Evolutionary conservation across 2,888 invertebrate genomes (phyloP).

Genomic region (Catocala fraxini): DNA sequence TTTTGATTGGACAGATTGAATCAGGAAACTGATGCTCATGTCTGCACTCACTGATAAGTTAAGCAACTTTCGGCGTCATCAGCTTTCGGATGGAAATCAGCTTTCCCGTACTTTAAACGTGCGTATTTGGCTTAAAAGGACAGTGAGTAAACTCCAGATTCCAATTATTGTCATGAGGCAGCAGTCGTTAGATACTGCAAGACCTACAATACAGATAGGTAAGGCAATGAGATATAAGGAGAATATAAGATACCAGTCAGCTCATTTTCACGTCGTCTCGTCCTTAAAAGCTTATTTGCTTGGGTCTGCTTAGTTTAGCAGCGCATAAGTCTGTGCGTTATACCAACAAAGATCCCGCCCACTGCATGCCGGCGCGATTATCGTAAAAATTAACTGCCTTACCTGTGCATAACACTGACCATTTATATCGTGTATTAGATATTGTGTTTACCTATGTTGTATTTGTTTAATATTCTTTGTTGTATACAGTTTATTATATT

Average conservation of each 20-base stretch:
- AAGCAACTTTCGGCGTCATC: neutral
- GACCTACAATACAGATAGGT: no score
- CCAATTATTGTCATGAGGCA: no score
- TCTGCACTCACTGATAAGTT: conserved; percentile 4
- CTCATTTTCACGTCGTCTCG: conserved; percentile 1
- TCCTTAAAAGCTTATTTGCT: conserved; percentile 19
- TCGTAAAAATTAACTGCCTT: conserved; percentile 75
- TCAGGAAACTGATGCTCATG: neutral
- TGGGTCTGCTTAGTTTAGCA: conserved; percentile 60
- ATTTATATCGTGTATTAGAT: conserved; percentile 44
- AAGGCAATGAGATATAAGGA: no score
- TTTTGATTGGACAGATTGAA: conserved; percentile 16
- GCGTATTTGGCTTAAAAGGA: no score
- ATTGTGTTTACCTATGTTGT: conserved; percentile 27
- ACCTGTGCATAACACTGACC: conserved; percentile 59
- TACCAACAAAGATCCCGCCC: conserved; percentile 67
- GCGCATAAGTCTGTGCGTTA: conserved; percentile 55
- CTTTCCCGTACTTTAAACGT: no score
- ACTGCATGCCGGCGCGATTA: conserved; percentile 71
- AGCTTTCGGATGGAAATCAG: no score
- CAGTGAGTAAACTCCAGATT: no score
- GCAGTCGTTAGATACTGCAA: no score
- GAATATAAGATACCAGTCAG: no score
- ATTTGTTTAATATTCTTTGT: conserved; percentile 22
- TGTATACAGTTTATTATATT: conserved; percentile 8